phyloP scores from a whole-genome alignment of 2,113 vertebrate genomes.

The Illadopsis cleaveri region DNA sequence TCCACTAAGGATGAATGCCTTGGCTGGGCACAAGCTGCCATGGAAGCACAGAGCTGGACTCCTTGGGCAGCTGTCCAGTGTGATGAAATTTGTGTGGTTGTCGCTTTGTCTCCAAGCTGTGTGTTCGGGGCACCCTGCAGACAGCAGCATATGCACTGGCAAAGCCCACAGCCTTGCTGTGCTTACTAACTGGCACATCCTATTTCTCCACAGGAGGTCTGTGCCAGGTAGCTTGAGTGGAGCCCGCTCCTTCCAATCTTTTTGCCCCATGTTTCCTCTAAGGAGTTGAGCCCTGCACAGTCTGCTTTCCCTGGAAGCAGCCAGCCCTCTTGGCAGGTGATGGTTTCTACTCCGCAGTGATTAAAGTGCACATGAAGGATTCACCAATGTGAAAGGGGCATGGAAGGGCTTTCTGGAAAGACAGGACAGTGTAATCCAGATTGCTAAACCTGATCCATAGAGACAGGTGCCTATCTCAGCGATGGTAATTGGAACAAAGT shows the following conservation, averaged over 20 bases:
- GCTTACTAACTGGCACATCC: not conserved
- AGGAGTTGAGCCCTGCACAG: not conserved
- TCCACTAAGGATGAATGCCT: not conserved
- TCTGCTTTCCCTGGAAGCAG: not conserved
- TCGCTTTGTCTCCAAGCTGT: not conserved
- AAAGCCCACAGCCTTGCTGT: not conserved
- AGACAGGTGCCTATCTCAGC: fast-evolving
- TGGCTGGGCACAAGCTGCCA: not conserved
- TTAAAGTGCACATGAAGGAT: not conserved
- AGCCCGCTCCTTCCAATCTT: not conserved
- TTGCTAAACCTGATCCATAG: not conserved
- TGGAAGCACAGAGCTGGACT: not conserved
- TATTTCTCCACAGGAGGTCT: not conserved
- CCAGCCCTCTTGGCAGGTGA: not conserved
- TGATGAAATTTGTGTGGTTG: not conserved
- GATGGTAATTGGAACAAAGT: not conserved
- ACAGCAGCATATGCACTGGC: not conserved
- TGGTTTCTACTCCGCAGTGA: not conserved
- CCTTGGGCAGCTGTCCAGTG: not conserved
- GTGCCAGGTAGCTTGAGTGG: not conserved
- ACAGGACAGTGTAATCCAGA: not conserved
- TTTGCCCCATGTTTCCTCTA: not conserved
- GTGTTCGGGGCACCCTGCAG: not conserved
- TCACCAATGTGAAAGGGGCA: not conserved
- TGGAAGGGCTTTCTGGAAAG: not conserved